Percentiles rank a stretch among this genome's conserved stretches.
phyloP scores from a whole-genome alignment of 2,113 vertebrate species.

The Pterocles orientalis region DNA sequence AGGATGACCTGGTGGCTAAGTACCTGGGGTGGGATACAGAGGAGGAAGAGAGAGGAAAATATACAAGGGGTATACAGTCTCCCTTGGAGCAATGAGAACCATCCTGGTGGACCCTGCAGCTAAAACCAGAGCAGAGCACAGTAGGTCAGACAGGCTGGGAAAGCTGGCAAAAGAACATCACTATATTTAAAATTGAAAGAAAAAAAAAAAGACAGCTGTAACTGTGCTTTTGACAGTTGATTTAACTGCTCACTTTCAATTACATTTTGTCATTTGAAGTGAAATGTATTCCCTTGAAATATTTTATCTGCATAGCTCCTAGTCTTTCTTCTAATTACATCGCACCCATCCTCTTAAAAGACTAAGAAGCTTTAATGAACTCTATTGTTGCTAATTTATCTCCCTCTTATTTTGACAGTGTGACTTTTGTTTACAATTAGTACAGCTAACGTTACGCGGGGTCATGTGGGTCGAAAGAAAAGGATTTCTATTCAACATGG shows the following conservation, averaged over 20 bases:
- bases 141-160: neutral
- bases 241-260: slow-evolving; percentile 66
- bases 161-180: neutral
- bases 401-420: slow-evolving; percentile 60
- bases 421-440: slow-evolving; percentile 63
- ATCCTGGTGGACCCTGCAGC: neutral
- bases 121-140: neutral
- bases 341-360: slow-evolving; percentile 12
- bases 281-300: slow-evolving; percentile 56
- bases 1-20: neutral
- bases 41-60: neutral
- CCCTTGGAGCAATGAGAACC: neutral
- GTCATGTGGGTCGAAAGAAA: slow-evolving; percentile 1
- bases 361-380: slow-evolving; percentile 51
- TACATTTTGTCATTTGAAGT: slow-evolving; percentile 70
- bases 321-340: slow-evolving; percentile 37
- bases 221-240: slow-evolving; percentile 58
- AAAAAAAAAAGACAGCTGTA: neutral
- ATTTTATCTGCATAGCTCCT: slow-evolving; percentile 24
- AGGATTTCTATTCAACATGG: neutral
- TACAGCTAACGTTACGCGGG: neutral
- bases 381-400: slow-evolving; percentile 23
- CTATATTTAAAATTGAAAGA: neutral
- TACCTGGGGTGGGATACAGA: neutral
- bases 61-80: neutral